A percentile compares a stretch with the other conserved stretches of the same genome.
Evolutionary conservation across 2,888 invertebrate genomes (phyloP).

Genomic region (Escarpia spicata): DNA sequence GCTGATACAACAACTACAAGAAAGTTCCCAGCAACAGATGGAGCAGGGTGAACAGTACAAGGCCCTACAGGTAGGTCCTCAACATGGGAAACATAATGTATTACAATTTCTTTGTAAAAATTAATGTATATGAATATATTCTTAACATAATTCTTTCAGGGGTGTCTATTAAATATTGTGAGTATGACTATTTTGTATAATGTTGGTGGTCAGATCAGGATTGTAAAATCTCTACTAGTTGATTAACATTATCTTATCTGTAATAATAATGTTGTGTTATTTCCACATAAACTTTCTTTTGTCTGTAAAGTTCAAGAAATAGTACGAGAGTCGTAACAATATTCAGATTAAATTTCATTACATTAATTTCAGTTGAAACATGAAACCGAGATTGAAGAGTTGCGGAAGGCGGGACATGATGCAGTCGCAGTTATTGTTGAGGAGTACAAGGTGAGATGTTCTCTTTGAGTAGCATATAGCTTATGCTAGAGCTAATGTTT

Average conservation of each 20-base stretch:
- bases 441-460: constrained; percentile 49
- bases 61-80: constrained; percentile 28
- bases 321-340: not conserved
- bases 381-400: constrained; percentile 44
- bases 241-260: too few species aligned
- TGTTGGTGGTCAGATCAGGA: too few species aligned
- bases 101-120: too few species aligned
- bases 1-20: constrained; percentile 27
- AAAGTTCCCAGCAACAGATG: constrained; percentile 25
- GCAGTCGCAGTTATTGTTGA: constrained; percentile 53
- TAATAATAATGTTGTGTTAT: too few species aligned
- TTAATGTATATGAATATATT: too few species aligned
- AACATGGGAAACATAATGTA: not conserved
- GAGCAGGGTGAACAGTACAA: constrained; percentile 33
- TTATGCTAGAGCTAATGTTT: not conserved
- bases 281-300: too few species aligned
- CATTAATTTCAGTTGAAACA: constrained; percentile 41
- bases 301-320: not conserved
- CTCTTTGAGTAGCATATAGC: not conserved
- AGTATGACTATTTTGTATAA: too few species aligned
- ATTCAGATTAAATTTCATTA: not conserved
- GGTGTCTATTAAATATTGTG: too few species aligned
- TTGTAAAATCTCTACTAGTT: too few species aligned
- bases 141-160: too few species aligned
- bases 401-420: constrained; percentile 51